A percentile compares a stretch with the other conserved stretches of the same genome.
Evolutionary conservation across 2,113 vertebrate genomes (phyloP).

Genomic region (Tonatia bakeri): DNA sequence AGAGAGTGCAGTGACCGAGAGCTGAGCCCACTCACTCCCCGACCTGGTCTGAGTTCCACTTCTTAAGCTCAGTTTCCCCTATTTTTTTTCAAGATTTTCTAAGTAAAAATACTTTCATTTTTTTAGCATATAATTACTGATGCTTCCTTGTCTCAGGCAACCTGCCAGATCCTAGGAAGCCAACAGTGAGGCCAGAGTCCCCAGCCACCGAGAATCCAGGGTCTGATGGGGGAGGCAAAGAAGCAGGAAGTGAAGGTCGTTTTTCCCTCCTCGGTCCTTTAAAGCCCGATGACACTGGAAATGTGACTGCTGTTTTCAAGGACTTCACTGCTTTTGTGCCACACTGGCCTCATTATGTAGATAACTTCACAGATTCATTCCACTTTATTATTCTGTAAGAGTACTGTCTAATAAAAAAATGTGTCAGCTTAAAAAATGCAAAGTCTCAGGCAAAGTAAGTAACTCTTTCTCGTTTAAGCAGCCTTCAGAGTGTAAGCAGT

Average conservation of each 20-base stretch:
- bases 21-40: neutral
- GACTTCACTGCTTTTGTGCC: neutral
- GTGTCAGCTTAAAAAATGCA: conserved; percentile 33
- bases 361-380: conserved; percentile 43
- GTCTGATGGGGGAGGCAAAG: neutral
- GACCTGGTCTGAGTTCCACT: neutral
- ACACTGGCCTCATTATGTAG: conserved; percentile 35
- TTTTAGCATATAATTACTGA: neutral
- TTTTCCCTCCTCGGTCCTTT: neutral
- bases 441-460: neutral
- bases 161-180: neutral
- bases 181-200: neutral
- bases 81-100: neutral
- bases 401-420: neutral
- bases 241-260: neutral
- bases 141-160: neutral
- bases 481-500: neutral
- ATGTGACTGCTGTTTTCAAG: neutral
- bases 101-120: neutral
- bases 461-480: conserved; percentile 38
- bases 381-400: conserved; percentile 40
- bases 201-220: neutral
- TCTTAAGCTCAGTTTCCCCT: neutral
- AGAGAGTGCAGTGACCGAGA: neutral
- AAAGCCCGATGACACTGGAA: neutral